A percentile compares a stretch with the other conserved stretches of the same genome.
These are phyloP conservation scores for Bombus sibiricus DNA, from an alignment of 1,140 invertebrate genomes.

Conservation along the genomic window DNA sequence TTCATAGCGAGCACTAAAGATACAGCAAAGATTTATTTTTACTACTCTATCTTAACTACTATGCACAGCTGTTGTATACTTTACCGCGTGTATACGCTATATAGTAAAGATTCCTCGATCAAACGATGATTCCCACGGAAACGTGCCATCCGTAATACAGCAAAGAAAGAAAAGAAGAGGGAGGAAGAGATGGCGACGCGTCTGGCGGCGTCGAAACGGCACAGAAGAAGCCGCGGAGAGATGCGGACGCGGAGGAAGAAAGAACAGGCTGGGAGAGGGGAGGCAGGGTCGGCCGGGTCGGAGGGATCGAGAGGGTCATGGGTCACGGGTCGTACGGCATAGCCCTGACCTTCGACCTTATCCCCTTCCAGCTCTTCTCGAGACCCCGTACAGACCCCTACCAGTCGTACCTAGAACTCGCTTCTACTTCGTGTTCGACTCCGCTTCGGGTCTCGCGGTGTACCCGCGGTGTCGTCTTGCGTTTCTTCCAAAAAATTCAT, in stretches of 20 bases:
- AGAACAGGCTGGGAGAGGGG: background rate
- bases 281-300: slow-evolving; percentile 71
- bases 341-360: slow-evolving; percentile 81
- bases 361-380: slow-evolving; percentile 62
- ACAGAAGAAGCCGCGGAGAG: slow-evolving; percentile 53
- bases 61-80: background rate
- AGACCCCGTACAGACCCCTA: slow-evolving; percentile 64
- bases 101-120: background rate
- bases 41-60: background rate
- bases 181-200: background rate
- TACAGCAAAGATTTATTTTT: background rate
- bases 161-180: background rate
- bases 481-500: background rate
- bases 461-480: slow-evolving; percentile 30
- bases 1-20: too few species aligned
- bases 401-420: slow-evolving; percentile 68
- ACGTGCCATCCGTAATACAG: background rate
- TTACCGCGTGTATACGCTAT: background rate
- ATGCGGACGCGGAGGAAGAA: slow-evolving; percentile 65
- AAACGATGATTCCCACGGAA: slow-evolving; percentile 1
- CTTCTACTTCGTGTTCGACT: slow-evolving; percentile 61
- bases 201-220: slow-evolving; percentile 24
- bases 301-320: slow-evolving; percentile 76
- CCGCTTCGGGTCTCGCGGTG: slow-evolving; percentile 46
- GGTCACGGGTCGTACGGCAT: slow-evolving; percentile 79